These are phyloP conservation scores for Oceanites oceanicus DNA, from an alignment of 2,113 vertebrate genomes.

Conservation along the genomic window DNA sequence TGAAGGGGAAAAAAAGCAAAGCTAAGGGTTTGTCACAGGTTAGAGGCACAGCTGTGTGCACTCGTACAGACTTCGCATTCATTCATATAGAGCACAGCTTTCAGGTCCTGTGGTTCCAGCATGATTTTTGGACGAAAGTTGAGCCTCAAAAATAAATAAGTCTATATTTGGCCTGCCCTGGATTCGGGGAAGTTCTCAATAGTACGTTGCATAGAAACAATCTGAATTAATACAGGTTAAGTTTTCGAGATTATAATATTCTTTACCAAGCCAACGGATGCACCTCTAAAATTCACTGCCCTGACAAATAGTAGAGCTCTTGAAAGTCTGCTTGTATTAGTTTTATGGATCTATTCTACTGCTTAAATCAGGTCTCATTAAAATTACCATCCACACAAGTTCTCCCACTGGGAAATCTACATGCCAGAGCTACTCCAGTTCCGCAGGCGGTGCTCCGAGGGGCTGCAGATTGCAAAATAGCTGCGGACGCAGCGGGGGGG, in stretches of 20 bases:
- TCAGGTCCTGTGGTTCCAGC: constrained; percentile 49
- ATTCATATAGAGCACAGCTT: constrained; percentile 45
- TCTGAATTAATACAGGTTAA: constrained; percentile 55
- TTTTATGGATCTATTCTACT: constrained; percentile 74
- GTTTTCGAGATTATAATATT: constrained; percentile 56
- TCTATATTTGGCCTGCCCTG: constrained; percentile 66
- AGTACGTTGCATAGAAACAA: constrained; percentile 59
- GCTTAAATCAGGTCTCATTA: constrained; percentile 76
- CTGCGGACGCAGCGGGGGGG: neutral
- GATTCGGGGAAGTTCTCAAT: constrained; percentile 49
- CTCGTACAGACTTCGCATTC: constrained; percentile 47
- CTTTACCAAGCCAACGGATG: constrained; percentile 58
- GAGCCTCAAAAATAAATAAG: constrained; percentile 60
- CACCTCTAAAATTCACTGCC: constrained; percentile 58
- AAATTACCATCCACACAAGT: constrained; percentile 73
- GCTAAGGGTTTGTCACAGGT: constrained; percentile 30
- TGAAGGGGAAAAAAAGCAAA: neutral
- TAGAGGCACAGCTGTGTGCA: constrained; percentile 26
- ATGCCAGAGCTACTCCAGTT: constrained; percentile 70
- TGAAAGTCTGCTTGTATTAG: constrained; percentile 74
- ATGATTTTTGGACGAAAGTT: constrained; percentile 13
- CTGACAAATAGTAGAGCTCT: constrained; percentile 65
- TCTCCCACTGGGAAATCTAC: constrained; percentile 70
- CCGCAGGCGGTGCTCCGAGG: constrained; percentile 65
- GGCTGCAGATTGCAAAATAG: constrained; percentile 63